A percentile compares a stretch with the other conserved stretches of the same genome.
phyloP scores from a whole-genome alignment of 2,888 invertebrate genomes.

The Parochlus steinenii region DNA sequence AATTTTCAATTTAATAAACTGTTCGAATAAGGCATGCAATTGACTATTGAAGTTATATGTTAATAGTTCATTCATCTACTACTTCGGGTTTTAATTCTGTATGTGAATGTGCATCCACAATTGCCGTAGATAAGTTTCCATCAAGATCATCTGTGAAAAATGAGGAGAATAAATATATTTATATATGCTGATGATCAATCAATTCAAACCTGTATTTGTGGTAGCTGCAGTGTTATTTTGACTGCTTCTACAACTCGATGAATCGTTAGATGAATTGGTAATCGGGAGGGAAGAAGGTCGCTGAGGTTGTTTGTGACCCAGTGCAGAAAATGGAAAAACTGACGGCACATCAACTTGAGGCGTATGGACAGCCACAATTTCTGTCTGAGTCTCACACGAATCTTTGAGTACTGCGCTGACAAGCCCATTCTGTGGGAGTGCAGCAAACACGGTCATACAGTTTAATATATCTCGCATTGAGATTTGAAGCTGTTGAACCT shows the following conservation, averaged over 20 bases:
- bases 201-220: background rate
- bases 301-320: conserved; percentile 17
- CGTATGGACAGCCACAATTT: conserved; percentile 60
- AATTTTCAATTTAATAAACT: too few relatives aligned
- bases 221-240: conserved; percentile 13
- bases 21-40: too few relatives aligned
- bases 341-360: conserved; percentile 42
- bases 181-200: too few relatives aligned
- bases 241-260: conserved; percentile 14
- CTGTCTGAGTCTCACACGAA: conserved; percentile 58
- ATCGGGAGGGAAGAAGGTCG: conserved; percentile 28
- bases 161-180: too few relatives aligned
- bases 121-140: too few relatives aligned
- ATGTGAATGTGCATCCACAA: too few relatives aligned
- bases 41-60: too few relatives aligned
- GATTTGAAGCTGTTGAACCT: conserved; percentile 63
- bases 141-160: too few relatives aligned
- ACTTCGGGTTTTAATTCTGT: too few relatives aligned
- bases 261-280: conserved; percentile 16
- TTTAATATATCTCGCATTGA: conserved; percentile 64
- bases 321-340: conserved; percentile 29
- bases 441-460: conserved; percentile 41
- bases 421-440: conserved; percentile 24
- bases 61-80: too few relatives aligned
- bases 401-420: conserved; percentile 22